Base-by-base conservation (phyloP, 2,888 invertebrate species). In the Sphaerophoria rueppellii region DNA sequence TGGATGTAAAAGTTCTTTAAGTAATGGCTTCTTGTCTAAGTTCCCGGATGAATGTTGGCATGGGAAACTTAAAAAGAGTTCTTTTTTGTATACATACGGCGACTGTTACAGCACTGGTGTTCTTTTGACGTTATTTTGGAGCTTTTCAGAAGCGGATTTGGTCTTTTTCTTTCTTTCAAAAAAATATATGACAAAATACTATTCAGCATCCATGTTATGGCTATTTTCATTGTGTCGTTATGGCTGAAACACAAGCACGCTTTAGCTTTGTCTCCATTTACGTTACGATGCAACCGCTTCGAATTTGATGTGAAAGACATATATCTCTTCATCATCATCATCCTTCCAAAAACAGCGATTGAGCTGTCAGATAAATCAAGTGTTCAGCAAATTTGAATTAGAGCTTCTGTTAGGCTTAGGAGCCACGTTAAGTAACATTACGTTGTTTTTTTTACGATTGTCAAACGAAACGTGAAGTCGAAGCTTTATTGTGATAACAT, bases 1-100 rank as follows among this genome's bases (percentile, higher is more conserved):
- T 75, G 58, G 67, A 40, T 58, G 57, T 34, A 52, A 67, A 50
- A 75, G 67, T 75, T 69, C 50, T 37, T 75, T 52, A 58, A 65
- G 40, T 40, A 9, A 54, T 67, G 24, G 24, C 40, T 54, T 54
- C 54, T n/a, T 67, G 34, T 67, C 37, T 12, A 37, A 37, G 52
- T 67, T 50, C 35, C 37, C 24, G 24, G 24, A 24, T 24, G 16
- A 52, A 67, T 37, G 48, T 67, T 24, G 54, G n/a, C n/a, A n/a
- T n/a, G n/a, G n/a, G 1, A 0, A 67, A 54, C 32, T 40, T 67
- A 4, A 32, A 67, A 67, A 67, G 7, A 54, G 5, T 52, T 60
- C 6, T n/a, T 6, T n/a, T 40, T 24, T 40, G 24, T 60, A 6
- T 34, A 55, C n/a, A 34, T 34, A 35, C 9, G 35, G 35, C 35